These are phyloP conservation scores for Drosophila niveifrons DNA, from an alignment of 2,888 invertebrate species.

Conservation along the genomic window DNA sequence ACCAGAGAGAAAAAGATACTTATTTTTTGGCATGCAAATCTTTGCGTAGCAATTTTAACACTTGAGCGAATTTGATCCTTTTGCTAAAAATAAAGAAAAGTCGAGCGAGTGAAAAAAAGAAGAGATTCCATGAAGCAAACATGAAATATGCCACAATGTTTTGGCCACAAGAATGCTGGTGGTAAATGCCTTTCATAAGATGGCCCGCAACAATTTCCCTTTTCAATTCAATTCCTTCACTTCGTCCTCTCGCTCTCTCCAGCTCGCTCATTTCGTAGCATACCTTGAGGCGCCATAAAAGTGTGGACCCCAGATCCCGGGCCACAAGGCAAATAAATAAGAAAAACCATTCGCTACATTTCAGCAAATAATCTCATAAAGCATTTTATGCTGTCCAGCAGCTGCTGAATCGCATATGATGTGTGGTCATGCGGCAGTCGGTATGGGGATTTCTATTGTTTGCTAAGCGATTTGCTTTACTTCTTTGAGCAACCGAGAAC, in stretches of 20 bases:
- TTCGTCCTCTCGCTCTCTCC: background rate
- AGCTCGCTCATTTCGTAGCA: conserved; percentile 18
- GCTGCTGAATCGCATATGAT: conserved; percentile 75
- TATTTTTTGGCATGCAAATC: conserved; percentile 71
- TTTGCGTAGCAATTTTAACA: conserved; percentile 75
- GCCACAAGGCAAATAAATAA: conserved; percentile 76
- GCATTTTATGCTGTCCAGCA: conserved; percentile 74
- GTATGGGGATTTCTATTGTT: conserved; percentile 62
- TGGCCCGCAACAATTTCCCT: conserved; percentile 48
- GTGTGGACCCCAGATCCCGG: conserved; percentile 35
- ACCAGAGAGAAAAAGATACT: conserved; percentile 21
- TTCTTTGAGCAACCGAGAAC: conserved; percentile 25
- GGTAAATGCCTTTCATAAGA: conserved; percentile 58
- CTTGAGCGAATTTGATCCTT: conserved; percentile 68
- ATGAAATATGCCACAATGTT: conserved; percentile 79
- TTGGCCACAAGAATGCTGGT: conserved; percentile 73
- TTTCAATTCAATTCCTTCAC: conserved; percentile 22
- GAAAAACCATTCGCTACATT: conserved; percentile 73
- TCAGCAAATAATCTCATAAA: conserved; percentile 82
- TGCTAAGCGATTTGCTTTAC: conserved; percentile 75
- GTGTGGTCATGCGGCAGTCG: conserved; percentile 44
- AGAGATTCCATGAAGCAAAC: conserved; percentile 63
- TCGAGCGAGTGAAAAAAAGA: background rate
- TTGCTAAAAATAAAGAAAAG: conserved; percentile 8
- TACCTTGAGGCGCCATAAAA: conserved; percentile 72